Conservation (phyloP, 1,140 invertebrate genomes). For the Pogonus chalceus region DNA sequence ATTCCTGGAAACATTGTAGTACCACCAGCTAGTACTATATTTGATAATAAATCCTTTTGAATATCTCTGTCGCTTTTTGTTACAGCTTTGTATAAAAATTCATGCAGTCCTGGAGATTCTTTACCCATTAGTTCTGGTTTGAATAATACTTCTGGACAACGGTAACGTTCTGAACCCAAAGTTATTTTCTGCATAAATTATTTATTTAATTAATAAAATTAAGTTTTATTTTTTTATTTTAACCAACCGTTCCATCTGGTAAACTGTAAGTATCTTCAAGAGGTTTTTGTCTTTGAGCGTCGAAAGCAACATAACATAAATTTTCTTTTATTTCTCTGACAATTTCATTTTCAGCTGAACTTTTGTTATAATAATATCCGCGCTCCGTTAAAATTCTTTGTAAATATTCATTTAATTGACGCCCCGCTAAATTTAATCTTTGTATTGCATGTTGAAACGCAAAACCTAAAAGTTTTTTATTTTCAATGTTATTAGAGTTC, state of each 20-base stretch:
- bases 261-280: constrained; percentile 64
- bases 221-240: constrained; percentile 61
- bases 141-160: constrained; percentile 74
- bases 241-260: constrained; percentile 70
- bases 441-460: constrained; percentile 55
- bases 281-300: constrained; percentile 57
- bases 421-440: constrained; percentile 62
- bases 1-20: constrained; percentile 75
- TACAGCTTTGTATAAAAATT: constrained; percentile 68
- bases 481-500: no score
- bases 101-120: constrained; percentile 60
- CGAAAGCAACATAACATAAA: constrained; percentile 59
- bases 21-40: constrained; percentile 67
- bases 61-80: constrained; percentile 70
- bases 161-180: constrained; percentile 71
- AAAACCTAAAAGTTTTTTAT: constrained; percentile 26
- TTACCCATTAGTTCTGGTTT: constrained; percentile 61
- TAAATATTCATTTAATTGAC: constrained; percentile 57
- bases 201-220: constrained; percentile 53
- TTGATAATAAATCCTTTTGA: constrained; percentile 70
- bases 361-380: constrained; percentile 41
- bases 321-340: constrained; percentile 66
- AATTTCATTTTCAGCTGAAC: constrained; percentile 55
- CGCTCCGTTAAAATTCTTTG: constrained; percentile 57
- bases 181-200: constrained; percentile 42